Conservation (phyloP, 1,140 invertebrate species). For the Planococcus citri region DNA sequence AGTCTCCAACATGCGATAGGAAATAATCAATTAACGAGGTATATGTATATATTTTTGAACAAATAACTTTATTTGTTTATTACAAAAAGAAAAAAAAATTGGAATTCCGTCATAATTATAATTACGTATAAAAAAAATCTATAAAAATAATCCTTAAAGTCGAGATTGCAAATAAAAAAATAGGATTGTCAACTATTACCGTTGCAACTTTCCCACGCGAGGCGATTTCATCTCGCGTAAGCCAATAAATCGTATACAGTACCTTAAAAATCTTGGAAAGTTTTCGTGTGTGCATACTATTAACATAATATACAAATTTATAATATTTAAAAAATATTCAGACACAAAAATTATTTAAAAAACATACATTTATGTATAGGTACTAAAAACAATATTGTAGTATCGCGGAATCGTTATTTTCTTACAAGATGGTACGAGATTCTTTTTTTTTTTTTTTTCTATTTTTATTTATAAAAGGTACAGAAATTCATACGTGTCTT, state of each 20-base stretch:
- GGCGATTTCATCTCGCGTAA: not conserved
- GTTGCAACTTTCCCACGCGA: not conserved
- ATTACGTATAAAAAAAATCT: not conserved
- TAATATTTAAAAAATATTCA: not conserved
- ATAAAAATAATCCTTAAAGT: not conserved
- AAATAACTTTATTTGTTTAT: conserved; percentile 5
- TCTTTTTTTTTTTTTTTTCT: too few species aligned
- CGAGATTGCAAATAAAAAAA: not conserved
- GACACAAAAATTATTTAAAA: not conserved
- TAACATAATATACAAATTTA: not conserved
- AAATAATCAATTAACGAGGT: not conserved
- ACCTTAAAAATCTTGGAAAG: conserved; percentile 3
- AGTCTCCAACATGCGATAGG: too few species aligned
- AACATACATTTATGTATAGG: too few species aligned
- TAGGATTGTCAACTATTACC: conserved; percentile 7
- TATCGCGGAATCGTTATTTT: too few species aligned
- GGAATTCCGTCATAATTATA: not conserved
- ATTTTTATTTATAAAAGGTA: too few species aligned
- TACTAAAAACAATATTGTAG: not conserved
- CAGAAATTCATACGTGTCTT: too few species aligned
- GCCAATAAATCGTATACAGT: not conserved
- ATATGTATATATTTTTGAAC: not conserved
- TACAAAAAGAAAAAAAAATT: not conserved
- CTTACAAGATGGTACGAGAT: too few species aligned
- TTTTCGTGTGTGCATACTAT: not conserved